Evolutionary conservation across 2,113 vertebrate species (phyloP), one percentile per base, ranked within the genome.

Genomic region (Apteryx mantelli): DNA sequence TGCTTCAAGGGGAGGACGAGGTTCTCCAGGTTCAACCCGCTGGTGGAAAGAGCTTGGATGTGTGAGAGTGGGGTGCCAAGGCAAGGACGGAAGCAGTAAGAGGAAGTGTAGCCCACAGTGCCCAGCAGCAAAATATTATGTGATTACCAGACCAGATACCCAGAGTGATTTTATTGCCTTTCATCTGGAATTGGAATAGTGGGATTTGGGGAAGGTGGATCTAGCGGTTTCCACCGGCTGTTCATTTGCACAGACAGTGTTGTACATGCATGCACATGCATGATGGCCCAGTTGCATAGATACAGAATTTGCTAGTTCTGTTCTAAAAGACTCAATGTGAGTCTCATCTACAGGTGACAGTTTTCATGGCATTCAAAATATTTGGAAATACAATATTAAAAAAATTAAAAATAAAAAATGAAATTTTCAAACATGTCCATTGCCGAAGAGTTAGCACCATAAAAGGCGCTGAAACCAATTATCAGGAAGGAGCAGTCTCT

Each of bases 1-100:
- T 65, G 14, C 55, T 46, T 42, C 3, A 3, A 2, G 24, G 11
- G 4, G 6, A 18, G 4, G 1, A 6, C 1, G 1, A 8, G n/a
- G n/a, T 1, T 63, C 13, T 48, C 11, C 21, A 14, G 9, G 5
- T n/a, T 44, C 55, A 26, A 32, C 17, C 4, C 20, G 0, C 0
- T 2, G n/a, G 38, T 14, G 9, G 55, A 36, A 28, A 20, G 7
- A 5, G 25, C 22, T 44, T 1, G 1, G 46, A 18, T n/a, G 20
- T 38, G 46, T 21, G 40, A 63, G 26, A 21, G 0, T 2, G 9
- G 42, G 16, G 65, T 15, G 16, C 5, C 5, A 1, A 1, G 68
- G 38, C 44, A 46, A 40, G 53, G 36, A 10, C 8, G 0, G 5
- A 55, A 34, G 24, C 13, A 60, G 56, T 7, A 38, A 32, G 4